Evolutionary conservation across 2,888 invertebrate species (phyloP).

Genomic region (Plebejus melissa): DNA sequence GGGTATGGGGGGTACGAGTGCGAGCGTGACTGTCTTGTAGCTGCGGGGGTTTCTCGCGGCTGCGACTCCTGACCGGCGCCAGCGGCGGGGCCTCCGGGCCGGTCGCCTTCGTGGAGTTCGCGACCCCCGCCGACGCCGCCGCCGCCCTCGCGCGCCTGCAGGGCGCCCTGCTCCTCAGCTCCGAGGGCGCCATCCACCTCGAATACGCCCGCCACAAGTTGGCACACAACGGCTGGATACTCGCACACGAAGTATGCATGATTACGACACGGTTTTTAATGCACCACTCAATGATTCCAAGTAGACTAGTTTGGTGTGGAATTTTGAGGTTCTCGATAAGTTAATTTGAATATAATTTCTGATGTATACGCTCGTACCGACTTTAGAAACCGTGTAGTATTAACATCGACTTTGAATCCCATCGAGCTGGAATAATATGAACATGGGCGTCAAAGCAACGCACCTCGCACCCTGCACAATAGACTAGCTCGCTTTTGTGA

Average conservation of each 20-base stretch:
- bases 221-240: slow-evolving; percentile 84
- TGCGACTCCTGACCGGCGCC: slow-evolving; percentile 93
- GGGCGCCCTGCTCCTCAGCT: slow-evolving; percentile 96
- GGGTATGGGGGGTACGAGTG: slow-evolving; percentile 52
- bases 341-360: background rate
- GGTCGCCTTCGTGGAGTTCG: slow-evolving; percentile 99
- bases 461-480: slow-evolving; percentile 68
- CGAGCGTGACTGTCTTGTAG: slow-evolving; percentile 75
- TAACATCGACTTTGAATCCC: slow-evolving; percentile 37
- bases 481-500: slow-evolving; percentile 36
- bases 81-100: slow-evolving; percentile 81
- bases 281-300: background rate
- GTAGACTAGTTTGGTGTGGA: slow-evolving; percentile 11
- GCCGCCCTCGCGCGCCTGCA: slow-evolving; percentile 96
- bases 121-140: slow-evolving; percentile 93
- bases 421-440: slow-evolving; percentile 28
- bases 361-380: background rate
- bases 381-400: slow-evolving; percentile 38
- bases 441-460: slow-evolving; percentile 46
- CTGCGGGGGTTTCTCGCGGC: slow-evolving; percentile 98
- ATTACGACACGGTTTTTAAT: slow-evolving; percentile 37
- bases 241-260: slow-evolving; percentile 78
- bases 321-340: background rate
- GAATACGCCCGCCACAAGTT: slow-evolving; percentile 99
- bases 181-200: slow-evolving; percentile 98